Percentiles rank a stretch among this genome's conserved stretches.
These are phyloP conservation scores for Trachops cirrhosus DNA, from an alignment of 2,797 vertebrate genomes.

Conservation along the genomic window DNA sequence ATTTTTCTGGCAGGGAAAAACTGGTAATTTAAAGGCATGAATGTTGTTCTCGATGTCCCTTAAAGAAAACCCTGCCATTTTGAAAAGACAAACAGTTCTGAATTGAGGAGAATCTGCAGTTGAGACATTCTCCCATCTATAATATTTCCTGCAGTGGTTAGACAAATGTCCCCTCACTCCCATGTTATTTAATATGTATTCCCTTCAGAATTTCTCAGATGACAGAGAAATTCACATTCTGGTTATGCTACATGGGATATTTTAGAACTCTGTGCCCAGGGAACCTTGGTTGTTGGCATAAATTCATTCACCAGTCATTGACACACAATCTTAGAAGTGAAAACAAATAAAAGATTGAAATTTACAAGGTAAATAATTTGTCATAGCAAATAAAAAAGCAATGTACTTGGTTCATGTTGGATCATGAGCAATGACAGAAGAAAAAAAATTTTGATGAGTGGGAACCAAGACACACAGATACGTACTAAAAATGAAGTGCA, in stretches of 20 bases:
- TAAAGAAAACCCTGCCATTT: neutral
- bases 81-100: neutral
- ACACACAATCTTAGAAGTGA: neutral
- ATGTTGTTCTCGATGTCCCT: neutral
- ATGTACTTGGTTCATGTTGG: neutral
- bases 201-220: neutral
- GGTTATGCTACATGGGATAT: neutral
- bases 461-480: neutral
- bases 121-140: neutral
- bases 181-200: neutral
- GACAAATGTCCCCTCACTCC: neutral
- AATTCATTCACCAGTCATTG: neutral
- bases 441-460: neutral
- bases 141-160: neutral
- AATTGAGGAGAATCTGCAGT: neutral
- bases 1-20: slow-evolving; percentile 17
- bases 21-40: neutral
- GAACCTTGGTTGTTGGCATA: neutral
- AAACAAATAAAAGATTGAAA: neutral
- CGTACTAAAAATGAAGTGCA: neutral
- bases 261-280: neutral
- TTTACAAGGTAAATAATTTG: neutral
- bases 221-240: neutral
- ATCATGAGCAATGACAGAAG: neutral
- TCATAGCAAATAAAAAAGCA: neutral